Base-by-base conservation (phyloP, 2,797 vertebrate species). In the Sphaeramia orbicularis region DNA sequence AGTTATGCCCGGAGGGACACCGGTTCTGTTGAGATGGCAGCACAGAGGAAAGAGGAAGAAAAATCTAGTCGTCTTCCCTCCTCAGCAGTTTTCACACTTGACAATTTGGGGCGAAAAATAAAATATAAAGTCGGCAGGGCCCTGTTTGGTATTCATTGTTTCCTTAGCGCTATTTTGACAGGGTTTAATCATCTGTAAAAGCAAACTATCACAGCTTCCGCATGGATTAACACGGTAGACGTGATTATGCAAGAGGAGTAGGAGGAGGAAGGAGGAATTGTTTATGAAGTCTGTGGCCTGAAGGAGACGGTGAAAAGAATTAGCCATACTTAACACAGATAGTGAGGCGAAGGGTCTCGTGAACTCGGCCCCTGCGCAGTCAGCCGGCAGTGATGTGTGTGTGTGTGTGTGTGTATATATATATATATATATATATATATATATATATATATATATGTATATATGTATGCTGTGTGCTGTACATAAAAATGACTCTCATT, bases 141-240 rank as follows among this genome's bases (percentile, higher is more conserved):
- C 50, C 79, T 79, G 65, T 76, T 86, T 78, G 72, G 65, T 84
- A 84, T 86, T 87, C 83, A 78, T 80, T 74, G 79, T 85, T 79
- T 85, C 62, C 65, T 55, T 10, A 19, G 70, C 74, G 81, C 45
- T 78, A 54, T 87, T 87, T 85, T 85, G 79, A 90, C 75, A 77
- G 69, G 49, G 67, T 76, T 80, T 85, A 87, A 85, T 89, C 76
- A 81, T 77, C 78, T 83, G 81, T 83, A 76, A 87, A 78, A 74
- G 69, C 70, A 78, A 84, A 76, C 78, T 52, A 77, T 88, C 69
- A 61, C 71, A 27, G 65, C 85, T 75, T 76, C 73, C 6, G 43
- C 83, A 52, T 75, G 79, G 76, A 83, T 89, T 84, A 80, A 69
- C 82, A 56, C 15, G 2, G 48, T 24, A 37, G 68, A 84, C 7